phyloP scores from a whole-genome alignment of 2,888 invertebrate genomes.

The Sclerodermus sp. region DNA sequence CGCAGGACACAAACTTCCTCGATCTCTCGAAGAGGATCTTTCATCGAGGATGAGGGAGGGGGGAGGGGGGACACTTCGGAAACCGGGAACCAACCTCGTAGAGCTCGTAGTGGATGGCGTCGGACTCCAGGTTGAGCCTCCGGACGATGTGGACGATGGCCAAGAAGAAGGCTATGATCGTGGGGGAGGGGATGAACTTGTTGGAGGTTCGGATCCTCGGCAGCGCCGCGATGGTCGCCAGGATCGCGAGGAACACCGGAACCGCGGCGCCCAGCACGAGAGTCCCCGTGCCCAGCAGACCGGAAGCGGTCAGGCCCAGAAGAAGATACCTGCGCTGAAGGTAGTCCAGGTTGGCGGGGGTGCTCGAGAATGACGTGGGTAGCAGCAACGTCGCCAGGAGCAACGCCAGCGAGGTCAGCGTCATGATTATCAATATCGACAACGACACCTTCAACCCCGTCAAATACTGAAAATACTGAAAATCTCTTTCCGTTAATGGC shows the following conservation, averaged over 20 bases:
- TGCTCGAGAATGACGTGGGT: conserved; percentile 35
- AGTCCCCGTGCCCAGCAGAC: conserved; percentile 64
- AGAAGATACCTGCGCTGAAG: conserved; percentile 25
- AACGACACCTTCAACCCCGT: conserved; percentile 57
- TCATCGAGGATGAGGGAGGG: too few relatives aligned
- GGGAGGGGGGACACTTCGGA: too few relatives aligned
- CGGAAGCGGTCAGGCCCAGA: conserved; percentile 64
- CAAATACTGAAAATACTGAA: too few relatives aligned
- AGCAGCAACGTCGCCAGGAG: conserved; percentile 59
- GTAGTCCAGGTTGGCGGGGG: conserved; percentile 16
- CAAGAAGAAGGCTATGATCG: conserved; percentile 37
- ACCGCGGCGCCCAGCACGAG: conserved; percentile 66
- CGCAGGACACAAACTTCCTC: background rate
- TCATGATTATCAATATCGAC: conserved; percentile 62
- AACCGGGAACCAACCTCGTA: conserved; percentile 13
- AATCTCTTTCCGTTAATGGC: too few relatives aligned
- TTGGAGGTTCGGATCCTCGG: conserved; percentile 35
- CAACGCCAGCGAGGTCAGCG: conserved; percentile 66
- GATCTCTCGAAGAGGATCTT: too few relatives aligned
- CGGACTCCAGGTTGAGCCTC: conserved; percentile 25
- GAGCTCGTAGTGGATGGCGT: conserved; percentile 29
- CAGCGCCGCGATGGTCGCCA: conserved; percentile 71
- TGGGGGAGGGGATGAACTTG: conserved; percentile 21
- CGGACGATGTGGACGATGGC: conserved; percentile 33
- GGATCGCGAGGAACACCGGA: conserved; percentile 72